Conservation (phyloP, 2,888 invertebrate species). For the Coleophora deauratella region DNA sequence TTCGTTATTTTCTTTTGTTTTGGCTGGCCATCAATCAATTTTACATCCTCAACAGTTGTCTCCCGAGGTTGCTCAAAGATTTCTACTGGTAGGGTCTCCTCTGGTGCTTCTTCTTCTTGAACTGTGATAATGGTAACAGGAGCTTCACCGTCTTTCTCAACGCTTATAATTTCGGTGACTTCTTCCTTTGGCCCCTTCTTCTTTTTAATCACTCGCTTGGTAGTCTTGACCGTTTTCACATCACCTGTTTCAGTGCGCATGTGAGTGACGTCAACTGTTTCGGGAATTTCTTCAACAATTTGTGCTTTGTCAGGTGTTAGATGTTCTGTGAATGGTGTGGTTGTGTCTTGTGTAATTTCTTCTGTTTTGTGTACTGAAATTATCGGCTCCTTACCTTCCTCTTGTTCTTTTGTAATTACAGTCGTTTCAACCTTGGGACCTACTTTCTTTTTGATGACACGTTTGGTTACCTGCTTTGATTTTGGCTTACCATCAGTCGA, state of each 20-base stretch:
- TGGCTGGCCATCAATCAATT: slow-evolving; percentile 15
- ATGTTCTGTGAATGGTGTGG: slow-evolving; percentile 17
- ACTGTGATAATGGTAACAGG: slow-evolving; percentile 18
- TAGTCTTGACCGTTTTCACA: slow-evolving; percentile 30
- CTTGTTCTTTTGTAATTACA: slow-evolving; percentile 18
- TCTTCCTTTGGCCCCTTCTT: slow-evolving; percentile 28
- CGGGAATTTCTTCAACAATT: slow-evolving; percentile 18
- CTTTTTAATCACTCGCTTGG: slow-evolving; percentile 32
- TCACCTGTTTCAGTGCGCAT: slow-evolving; percentile 15
- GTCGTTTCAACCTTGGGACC: slow-evolving; percentile 32
- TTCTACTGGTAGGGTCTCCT: slow-evolving; percentile 6
- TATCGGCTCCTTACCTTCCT: slow-evolving; percentile 18
- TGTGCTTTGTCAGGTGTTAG: slow-evolving; percentile 21
- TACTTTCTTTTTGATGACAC: slow-evolving; percentile 51
- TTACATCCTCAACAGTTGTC: slow-evolving; percentile 20
- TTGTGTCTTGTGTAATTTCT: slow-evolving; percentile 20
- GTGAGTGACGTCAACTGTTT: slow-evolving; percentile 13
- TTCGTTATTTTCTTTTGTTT: slow-evolving; percentile 15
- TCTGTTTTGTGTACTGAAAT: slow-evolving; percentile 22
- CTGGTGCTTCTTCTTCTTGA: slow-evolving; percentile 12
- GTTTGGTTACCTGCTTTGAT: slow-evolving; percentile 25
- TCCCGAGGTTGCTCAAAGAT: slow-evolving; percentile 38
- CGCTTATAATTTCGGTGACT: slow-evolving; percentile 19
- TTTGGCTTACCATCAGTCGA: slow-evolving; percentile 30
- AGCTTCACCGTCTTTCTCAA: slow-evolving; percentile 22